Percentiles rank a stretch among this genome's conserved stretches.
phyloP scores from a whole-genome alignment of 92 coral and sea anemone genomes.

The Porites lobata region DNA sequence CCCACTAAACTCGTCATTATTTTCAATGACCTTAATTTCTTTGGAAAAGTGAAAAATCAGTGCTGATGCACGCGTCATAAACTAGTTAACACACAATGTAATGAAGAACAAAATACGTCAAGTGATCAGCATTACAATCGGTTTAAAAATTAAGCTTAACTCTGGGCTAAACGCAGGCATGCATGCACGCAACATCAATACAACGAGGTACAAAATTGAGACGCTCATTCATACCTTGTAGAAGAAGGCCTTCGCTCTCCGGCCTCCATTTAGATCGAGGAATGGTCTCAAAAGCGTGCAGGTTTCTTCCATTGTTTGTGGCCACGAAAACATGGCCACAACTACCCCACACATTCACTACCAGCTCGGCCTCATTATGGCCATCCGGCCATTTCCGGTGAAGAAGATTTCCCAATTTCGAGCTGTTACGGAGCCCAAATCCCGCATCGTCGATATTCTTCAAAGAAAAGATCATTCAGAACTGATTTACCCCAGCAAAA shows the following conservation, averaged over 20 bases:
- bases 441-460: slow-evolving; percentile 64
- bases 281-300: slow-evolving; percentile 81
- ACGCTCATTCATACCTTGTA: slow-evolving; percentile 50
- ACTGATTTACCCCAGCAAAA: neutral
- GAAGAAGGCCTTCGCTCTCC: slow-evolving; percentile 58
- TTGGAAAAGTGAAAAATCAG: too few relatives aligned
- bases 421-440: slow-evolving; percentile 61
- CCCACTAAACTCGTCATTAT: too few relatives aligned
- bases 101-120: too few relatives aligned
- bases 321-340: slow-evolving; percentile 83
- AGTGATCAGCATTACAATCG: too few relatives aligned
- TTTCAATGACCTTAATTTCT: too few relatives aligned
- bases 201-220: neutral
- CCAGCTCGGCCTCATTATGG: slow-evolving; percentile 34
- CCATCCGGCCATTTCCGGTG: slow-evolving; percentile 33
- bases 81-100: too few relatives aligned
- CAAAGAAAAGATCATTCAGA: slow-evolving; percentile 63
- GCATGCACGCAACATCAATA: neutral
- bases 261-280: slow-evolving; percentile 85
- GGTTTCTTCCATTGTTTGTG: slow-evolving; percentile 67
- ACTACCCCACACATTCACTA: slow-evolving; percentile 82
- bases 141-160: too few relatives aligned
- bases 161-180: neutral
- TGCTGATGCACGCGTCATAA: too few relatives aligned
- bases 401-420: slow-evolving; percentile 37